Evolutionary conservation across 1,140 invertebrate genomes (phyloP).

Genomic region (Carposina sasakii): DNA sequence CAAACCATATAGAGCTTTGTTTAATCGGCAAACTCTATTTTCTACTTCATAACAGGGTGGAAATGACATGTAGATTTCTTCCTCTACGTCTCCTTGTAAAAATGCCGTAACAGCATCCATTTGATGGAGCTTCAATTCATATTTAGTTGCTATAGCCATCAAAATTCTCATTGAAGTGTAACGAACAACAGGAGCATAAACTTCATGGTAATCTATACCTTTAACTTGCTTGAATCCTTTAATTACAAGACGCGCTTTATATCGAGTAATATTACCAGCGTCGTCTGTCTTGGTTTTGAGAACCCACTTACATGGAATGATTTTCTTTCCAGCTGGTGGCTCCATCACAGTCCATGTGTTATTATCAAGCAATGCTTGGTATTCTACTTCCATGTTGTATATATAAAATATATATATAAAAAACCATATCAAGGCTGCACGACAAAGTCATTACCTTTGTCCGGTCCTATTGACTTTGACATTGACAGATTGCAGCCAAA

Average conservation of each 20-base stretch:
- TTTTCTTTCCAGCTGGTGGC: slow-evolving; percentile 22
- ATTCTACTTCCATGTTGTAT: slow-evolving; percentile 37
- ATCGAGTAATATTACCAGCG: slow-evolving; percentile 25
- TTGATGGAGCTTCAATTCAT: too few relatives aligned
- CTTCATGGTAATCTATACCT: too few relatives aligned
- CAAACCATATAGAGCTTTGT: slow-evolving; percentile 48
- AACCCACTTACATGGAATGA: slow-evolving; percentile 53
- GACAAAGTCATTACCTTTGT: too few relatives aligned
- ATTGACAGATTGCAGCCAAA: too few relatives aligned
- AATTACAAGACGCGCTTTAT: too few relatives aligned
- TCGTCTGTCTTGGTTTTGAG: slow-evolving; percentile 44
- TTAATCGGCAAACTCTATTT: slow-evolving; percentile 35
- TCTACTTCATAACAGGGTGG: slow-evolving; percentile 40
- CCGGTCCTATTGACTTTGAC: too few relatives aligned
- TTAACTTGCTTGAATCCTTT: too few relatives aligned
- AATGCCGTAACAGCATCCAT: slow-evolving; percentile 48
- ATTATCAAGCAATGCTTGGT: slow-evolving; percentile 35
- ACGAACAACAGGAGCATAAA: too few relatives aligned
- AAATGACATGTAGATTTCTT: slow-evolving; percentile 43
- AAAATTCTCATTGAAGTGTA: too few relatives aligned
- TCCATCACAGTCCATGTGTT: slow-evolving; percentile 38
- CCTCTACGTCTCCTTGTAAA: slow-evolving; percentile 39
- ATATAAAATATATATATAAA: too few relatives aligned
- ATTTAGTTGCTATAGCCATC: too few relatives aligned
- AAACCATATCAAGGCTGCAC: too few relatives aligned